These are phyloP conservation scores for Tragopan temminckii DNA, from an alignment of 2,797 vertebrate genomes.

Conservation along the genomic window DNA sequence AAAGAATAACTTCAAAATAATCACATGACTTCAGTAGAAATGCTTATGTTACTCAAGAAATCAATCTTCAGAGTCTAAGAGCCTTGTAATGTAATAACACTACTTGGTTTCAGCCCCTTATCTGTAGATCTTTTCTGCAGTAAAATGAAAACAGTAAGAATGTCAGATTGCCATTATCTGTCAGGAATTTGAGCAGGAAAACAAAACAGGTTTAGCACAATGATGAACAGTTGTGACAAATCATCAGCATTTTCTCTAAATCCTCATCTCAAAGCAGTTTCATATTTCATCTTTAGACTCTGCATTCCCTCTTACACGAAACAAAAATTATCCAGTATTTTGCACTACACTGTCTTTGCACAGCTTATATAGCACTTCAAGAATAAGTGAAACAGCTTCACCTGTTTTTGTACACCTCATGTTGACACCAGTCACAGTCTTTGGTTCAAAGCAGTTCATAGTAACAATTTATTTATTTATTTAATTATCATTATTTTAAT, in stretches of 20 bases:
- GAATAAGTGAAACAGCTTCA: background rate
- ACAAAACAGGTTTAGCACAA: constrained; percentile 68
- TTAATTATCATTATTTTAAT: too few relatives aligned
- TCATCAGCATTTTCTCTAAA: constrained; percentile 65
- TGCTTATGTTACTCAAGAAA: constrained; percentile 51
- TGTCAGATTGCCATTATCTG: constrained; percentile 64
- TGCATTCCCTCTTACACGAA: constrained; percentile 23
- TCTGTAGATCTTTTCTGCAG: constrained; percentile 51
- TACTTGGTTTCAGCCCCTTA: constrained; percentile 57
- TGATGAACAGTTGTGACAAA: constrained; percentile 64
- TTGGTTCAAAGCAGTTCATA: background rate
- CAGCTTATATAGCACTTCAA: background rate
- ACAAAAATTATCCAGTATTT: constrained; percentile 33
- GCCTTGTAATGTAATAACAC: constrained; percentile 51
- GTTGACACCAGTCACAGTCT: background rate
- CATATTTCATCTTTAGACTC: constrained; percentile 66
- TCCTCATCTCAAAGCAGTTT: constrained; percentile 65
- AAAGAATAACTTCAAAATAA: constrained; percentile 52
- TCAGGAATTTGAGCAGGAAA: constrained; percentile 69
- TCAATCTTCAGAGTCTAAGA: constrained; percentile 58
- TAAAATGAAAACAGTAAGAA: constrained; percentile 66
- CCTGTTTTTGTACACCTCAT: background rate
- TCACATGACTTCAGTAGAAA: constrained; percentile 34
- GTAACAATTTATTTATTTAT: background rate
- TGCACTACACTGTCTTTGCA: background rate